Base-by-base conservation (phyloP, 2,888 invertebrate genomes). In the Pristionchus exspectatus region DNA sequence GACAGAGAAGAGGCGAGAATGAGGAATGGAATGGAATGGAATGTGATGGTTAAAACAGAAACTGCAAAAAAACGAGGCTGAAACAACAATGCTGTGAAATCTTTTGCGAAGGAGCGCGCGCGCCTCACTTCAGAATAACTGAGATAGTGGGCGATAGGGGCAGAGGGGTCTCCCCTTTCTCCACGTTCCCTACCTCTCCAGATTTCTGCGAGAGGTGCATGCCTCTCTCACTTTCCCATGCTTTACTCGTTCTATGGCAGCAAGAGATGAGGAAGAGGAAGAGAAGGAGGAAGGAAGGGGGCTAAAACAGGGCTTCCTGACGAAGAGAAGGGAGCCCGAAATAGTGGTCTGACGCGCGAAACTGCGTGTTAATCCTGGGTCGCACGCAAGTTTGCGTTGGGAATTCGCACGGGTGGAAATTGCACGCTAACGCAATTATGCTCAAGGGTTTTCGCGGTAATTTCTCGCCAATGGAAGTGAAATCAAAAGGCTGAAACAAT, bases 1-100 rank as follows among this genome's bases (percentile, higher is more conserved):
- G 44, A 86, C 5, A 33, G 30, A 50, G 59, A 33, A 86, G 33
- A n/a, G 27, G 66, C 21, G 24, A 33, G 89, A 89, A 63, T 38
- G 83, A 69, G 44, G 83, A 66, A 14, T 27, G 27, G 30, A 24
- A 74, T 38, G 38, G 66, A 33, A 9, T 81, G 77, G 74, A 33
- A 74, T 74, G 24, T 33, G 33, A 74, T 33, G 27, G 9, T 24
- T n/a, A n/a, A n/a, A n/a, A 66, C 86, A 85, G 81, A 87, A 69
- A 88, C 88, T 84, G 69, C 69, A 77, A 74, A 54, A 74, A 74
- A 74, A 21, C 21, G 81, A 44, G n/a, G 81, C 38, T 24, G n/a
- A 50, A 81, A 69, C 9, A 69, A 69, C 30, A 30, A 30, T 63
- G 18, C 21, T 21, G 66, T 69, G 18, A 69, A 69, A 50, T 50